Evolutionary conservation across 2,888 invertebrate species (phyloP).

Genomic region (Mycalesis mineus): DNA sequence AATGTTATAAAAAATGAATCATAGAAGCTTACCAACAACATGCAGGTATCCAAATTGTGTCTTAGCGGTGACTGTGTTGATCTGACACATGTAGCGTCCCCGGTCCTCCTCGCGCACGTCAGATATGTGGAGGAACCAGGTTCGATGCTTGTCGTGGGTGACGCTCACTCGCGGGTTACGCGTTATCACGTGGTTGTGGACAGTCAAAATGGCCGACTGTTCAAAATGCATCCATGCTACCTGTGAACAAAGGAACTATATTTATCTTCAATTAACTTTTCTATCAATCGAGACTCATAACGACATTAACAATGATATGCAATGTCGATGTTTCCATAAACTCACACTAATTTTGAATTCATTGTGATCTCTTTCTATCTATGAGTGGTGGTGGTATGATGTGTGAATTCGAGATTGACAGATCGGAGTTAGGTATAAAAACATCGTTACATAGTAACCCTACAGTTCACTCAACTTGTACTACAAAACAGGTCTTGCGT

Average conservation of each 20-base stretch:
- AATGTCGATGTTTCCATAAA: too few relatives aligned
- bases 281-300: too few relatives aligned
- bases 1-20: background rate
- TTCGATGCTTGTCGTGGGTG: slow-evolving; percentile 93
- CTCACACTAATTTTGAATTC: too few relatives aligned
- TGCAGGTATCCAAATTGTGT: slow-evolving; percentile 95
- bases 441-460: too few relatives aligned
- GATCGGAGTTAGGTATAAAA: too few relatives aligned
- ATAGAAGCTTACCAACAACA: slow-evolving; percentile 87
- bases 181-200: slow-evolving; percentile 96
- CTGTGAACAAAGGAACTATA: slow-evolving; percentile 67
- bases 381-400: too few relatives aligned
- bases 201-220: slow-evolving; percentile 94
- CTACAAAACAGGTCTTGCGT: too few relatives aligned
- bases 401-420: too few relatives aligned
- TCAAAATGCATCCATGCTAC: slow-evolving; percentile 98
- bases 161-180: slow-evolving; percentile 94
- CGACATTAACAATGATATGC: too few relatives aligned
- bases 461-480: too few relatives aligned
- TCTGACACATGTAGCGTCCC: slow-evolving; percentile 96
- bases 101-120: slow-evolving; percentile 95
- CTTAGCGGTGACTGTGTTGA: slow-evolving; percentile 94
- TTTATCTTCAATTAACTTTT: too few relatives aligned
- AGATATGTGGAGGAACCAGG: slow-evolving; percentile 95
- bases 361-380: too few relatives aligned